Conservation (phyloP, 2,888 invertebrate species). For the Pharmacophagus antenor region DNA sequence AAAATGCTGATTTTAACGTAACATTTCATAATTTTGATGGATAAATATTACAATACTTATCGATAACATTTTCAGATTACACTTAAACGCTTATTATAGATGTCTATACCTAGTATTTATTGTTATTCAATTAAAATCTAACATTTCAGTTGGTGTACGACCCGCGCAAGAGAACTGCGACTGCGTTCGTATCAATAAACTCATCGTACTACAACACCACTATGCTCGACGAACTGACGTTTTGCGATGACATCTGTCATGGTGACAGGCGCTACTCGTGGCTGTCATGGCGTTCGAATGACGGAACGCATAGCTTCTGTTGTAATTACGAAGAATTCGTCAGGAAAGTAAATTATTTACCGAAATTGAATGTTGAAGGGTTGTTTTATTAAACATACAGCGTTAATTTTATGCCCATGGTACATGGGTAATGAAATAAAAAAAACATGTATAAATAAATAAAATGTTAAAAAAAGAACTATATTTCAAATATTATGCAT, state of each 20-base stretch:
- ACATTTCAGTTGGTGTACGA: slow-evolving; percentile 63
- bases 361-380: slow-evolving; percentile 42
- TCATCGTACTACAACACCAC: slow-evolving; percentile 56
- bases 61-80: too few relatives aligned
- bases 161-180: slow-evolving; percentile 44
- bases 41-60: too few relatives aligned
- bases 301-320: slow-evolving; percentile 66
- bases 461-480: too few relatives aligned
- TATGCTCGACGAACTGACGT: slow-evolving; percentile 42
- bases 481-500: too few relatives aligned
- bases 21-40: too few relatives aligned
- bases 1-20: too few relatives aligned
- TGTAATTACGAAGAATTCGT: slow-evolving; percentile 58
- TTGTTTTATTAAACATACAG: slow-evolving; percentile 41
- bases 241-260: slow-evolving; percentile 60
- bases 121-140: neutral
- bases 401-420: neutral
- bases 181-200: slow-evolving; percentile 63
- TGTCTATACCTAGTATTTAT: too few relatives aligned
- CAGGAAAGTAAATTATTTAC: slow-evolving; percentile 42
- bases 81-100: too few relatives aligned
- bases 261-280: slow-evolving; percentile 48
- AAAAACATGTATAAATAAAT: too few relatives aligned
- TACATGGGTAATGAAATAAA: too few relatives aligned
- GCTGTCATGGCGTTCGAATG: slow-evolving; percentile 62